These are phyloP conservation scores for Plusia festucae DNA, from an alignment of 2,888 invertebrate species.

Conservation along the genomic window DNA sequence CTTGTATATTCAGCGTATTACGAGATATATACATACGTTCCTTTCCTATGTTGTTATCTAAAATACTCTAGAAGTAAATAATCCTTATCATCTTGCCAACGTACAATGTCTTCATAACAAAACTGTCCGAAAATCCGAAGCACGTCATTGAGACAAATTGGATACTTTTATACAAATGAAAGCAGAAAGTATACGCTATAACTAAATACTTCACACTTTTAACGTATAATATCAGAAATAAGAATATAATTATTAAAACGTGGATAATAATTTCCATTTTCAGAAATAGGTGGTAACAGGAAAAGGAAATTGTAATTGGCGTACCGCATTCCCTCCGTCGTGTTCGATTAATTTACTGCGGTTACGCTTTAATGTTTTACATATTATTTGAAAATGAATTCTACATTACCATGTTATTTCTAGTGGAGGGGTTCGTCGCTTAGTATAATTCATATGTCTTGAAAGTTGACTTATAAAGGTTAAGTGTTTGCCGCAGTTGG, in stretches of 20 bases:
- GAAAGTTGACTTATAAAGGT: too few species aligned
- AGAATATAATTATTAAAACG: conserved; percentile 3
- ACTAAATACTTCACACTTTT: neutral
- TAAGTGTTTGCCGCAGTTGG: too few species aligned
- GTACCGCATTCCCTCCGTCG: neutral
- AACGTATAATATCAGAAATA: conserved; percentile 10
- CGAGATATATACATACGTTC: too few species aligned
- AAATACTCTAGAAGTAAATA: too few species aligned
- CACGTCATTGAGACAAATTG: too few species aligned
- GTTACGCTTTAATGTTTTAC: neutral
- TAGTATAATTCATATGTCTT: too few species aligned
- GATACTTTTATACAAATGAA: too few species aligned
- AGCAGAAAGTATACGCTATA: neutral
- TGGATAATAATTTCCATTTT: conserved; percentile 10
- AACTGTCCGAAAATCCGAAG: too few species aligned
- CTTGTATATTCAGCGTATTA: too few species aligned
- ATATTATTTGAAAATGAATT: neutral
- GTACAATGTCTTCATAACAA: too few species aligned
- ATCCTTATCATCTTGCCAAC: too few species aligned
- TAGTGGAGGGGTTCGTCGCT: neutral
- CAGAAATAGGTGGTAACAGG: neutral
- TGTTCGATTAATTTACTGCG: neutral
- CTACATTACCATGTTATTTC: neutral
- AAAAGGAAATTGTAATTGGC: conserved; percentile 5
- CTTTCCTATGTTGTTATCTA: too few species aligned